A percentile compares a stretch with the other conserved stretches of the same genome.
These are phyloP conservation scores for Drosophila mimica DNA, from an alignment of 2,888 invertebrate genomes.

Conservation along the genomic window DNA sequence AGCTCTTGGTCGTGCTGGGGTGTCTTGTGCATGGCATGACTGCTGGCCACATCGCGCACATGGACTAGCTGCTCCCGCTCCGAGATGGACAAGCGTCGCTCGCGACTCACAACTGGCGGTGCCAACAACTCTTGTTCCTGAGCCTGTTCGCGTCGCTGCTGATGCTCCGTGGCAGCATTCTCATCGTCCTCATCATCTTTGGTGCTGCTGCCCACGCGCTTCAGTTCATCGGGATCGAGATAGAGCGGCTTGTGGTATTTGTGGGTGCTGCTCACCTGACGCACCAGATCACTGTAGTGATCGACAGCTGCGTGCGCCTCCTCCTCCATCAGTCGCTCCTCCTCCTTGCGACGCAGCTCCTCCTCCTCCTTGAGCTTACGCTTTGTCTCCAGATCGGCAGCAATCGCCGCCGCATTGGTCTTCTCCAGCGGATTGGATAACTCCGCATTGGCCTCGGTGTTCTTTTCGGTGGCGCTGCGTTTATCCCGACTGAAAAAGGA, in stretches of 20 bases:
- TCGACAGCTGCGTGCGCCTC: slow-evolving; percentile 90
- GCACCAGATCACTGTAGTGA: slow-evolving; percentile 92
- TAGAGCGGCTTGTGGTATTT: slow-evolving; percentile 86
- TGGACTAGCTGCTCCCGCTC: slow-evolving; percentile 82
- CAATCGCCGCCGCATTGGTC: slow-evolving; percentile 68
- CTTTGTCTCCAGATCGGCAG: slow-evolving; percentile 84
- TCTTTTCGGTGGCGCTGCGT: slow-evolving; percentile 79
- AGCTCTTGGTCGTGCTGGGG: slow-evolving; percentile 42
- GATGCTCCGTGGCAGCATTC: slow-evolving; percentile 44
- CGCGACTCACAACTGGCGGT: slow-evolving; percentile 65
- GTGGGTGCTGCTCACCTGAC: slow-evolving; percentile 87
- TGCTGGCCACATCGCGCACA: slow-evolving; percentile 78
- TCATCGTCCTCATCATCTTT: slow-evolving; percentile 63
- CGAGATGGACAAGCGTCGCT: slow-evolving; percentile 82
- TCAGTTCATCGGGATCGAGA: slow-evolving; percentile 88
- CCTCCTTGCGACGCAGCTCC: slow-evolving; percentile 78
- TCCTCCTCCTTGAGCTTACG: slow-evolving; percentile 81
- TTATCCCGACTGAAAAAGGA: slow-evolving; percentile 83
- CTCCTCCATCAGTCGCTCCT: slow-evolving; percentile 85
- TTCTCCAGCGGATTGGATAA: slow-evolving; percentile 71
- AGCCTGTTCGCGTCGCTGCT: slow-evolving; percentile 67
- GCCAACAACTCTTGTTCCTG: slow-evolving; percentile 58
- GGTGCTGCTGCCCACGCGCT: slow-evolving; percentile 86
- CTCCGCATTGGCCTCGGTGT: slow-evolving; percentile 79
- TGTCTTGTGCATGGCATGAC: slow-evolving; percentile 68